Percentiles rank a stretch among this genome's conserved stretches.
phyloP scores from a whole-genome alignment of 2,113 vertebrate species.

The Gasterosteus nipponicus region DNA sequence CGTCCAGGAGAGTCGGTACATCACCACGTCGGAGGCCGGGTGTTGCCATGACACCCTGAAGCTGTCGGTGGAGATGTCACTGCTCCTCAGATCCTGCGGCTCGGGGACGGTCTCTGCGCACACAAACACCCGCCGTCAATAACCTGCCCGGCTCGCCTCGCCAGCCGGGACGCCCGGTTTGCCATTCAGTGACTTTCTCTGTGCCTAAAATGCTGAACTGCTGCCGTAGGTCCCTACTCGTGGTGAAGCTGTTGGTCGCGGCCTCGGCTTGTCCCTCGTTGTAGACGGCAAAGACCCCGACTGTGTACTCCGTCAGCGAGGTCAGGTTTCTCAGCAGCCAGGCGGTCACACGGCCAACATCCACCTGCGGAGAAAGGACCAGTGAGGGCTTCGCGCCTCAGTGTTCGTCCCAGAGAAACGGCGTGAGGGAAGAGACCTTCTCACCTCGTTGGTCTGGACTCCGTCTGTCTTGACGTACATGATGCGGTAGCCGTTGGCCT shows the following conservation, averaged over 20 bases:
- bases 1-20: conserved; percentile 90
- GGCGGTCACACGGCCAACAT: conserved; percentile 85
- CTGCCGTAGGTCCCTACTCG: conserved; percentile 76
- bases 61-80: conserved; percentile 84
- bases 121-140: neutral
- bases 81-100: conserved; percentile 83
- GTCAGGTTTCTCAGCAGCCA: conserved; percentile 86
- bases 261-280: conserved; percentile 91
- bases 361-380: conserved; percentile 79
- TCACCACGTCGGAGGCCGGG: conserved; percentile 83
- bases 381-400: neutral
- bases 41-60: conserved; percentile 91
- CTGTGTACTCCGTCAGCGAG: conserved; percentile 89
- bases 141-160: no score
- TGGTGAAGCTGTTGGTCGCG: conserved; percentile 89
- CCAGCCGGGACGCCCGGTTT: no score
- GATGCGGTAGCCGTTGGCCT: conserved; percentile 87
- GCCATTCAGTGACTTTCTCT: no score
- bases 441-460: conserved; percentile 91
- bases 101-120: conserved; percentile 84
- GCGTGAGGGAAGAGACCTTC: neutral
- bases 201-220: no score
- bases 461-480: conserved; percentile 90
- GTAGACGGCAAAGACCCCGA: conserved; percentile 90
- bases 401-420: neutral